Percentiles rank a stretch among this genome's conserved stretches.
phyloP scores from a whole-genome alignment of 2,888 invertebrate genomes.

The Drosophila limbata region DNA sequence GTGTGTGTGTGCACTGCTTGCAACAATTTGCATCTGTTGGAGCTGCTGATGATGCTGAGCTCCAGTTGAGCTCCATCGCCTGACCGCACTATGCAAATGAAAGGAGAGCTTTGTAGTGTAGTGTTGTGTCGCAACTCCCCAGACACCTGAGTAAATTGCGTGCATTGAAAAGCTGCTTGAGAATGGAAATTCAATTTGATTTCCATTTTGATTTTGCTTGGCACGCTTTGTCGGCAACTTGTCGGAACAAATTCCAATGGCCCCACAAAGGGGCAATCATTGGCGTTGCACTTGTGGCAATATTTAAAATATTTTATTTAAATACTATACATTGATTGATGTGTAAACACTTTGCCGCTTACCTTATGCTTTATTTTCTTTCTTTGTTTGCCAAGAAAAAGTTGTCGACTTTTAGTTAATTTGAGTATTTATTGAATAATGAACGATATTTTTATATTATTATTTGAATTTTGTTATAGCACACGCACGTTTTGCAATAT shows the following conservation, averaged over 20 bases:
- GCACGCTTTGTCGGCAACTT: slow-evolving; percentile 10
- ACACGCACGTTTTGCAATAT: slow-evolving; percentile 60
- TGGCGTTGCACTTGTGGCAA: slow-evolving; percentile 10
- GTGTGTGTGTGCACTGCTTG: slow-evolving; percentile 6
- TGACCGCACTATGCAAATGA: slow-evolving; percentile 25
- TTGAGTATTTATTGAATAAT: slow-evolving; percentile 16
- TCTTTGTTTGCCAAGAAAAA: slow-evolving; percentile 23
- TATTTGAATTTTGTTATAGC: slow-evolving; percentile 40
- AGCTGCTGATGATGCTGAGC: background rate
- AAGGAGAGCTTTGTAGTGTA: slow-evolving; percentile 5
- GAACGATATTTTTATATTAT: slow-evolving; percentile 8
- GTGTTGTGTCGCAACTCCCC: background rate
- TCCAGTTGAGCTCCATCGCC: slow-evolving; percentile 3
- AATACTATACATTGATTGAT: background rate
- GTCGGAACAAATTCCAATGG: slow-evolving; percentile 16
- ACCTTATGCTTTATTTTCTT: slow-evolving; percentile 27
- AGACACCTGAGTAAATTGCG: slow-evolving; percentile 16
- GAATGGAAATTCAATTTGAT: slow-evolving; percentile 48
- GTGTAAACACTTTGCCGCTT: slow-evolving; percentile 18
- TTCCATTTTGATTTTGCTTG: slow-evolving; percentile 22
- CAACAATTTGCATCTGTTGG: slow-evolving; percentile 14
- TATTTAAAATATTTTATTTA: slow-evolving; percentile 1
- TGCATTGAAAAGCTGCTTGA: slow-evolving; percentile 21
- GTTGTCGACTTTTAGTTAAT: slow-evolving; percentile 33
- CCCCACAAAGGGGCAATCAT: slow-evolving; percentile 19